phyloP scores from a whole-genome alignment of 2,888 invertebrate species.

The Ochlodes sylvanus region DNA sequence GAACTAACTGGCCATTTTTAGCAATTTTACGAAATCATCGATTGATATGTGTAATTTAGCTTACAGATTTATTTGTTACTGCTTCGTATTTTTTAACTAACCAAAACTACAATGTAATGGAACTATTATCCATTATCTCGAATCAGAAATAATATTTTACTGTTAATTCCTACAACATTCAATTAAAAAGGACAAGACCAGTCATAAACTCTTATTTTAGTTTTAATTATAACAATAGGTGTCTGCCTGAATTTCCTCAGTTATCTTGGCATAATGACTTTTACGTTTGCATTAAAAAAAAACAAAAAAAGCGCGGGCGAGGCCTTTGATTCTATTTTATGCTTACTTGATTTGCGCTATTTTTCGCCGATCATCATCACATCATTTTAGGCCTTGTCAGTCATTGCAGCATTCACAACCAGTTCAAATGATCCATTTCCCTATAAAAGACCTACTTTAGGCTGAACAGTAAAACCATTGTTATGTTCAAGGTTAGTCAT shows the following conservation, averaged over 20 bases:
- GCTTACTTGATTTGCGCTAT: background rate
- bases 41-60: too few species aligned
- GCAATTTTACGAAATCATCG: too few species aligned
- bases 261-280: background rate
- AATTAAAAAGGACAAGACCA: background rate
- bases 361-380: background rate
- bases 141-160: too few species aligned
- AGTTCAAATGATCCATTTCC: background rate
- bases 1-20: too few species aligned
- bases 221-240: background rate
- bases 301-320: background rate
- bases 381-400: background rate
- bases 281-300: background rate
- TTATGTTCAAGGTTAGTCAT: background rate
- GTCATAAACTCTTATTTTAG: background rate
- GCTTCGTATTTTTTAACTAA: too few species aligned
- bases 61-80: too few species aligned
- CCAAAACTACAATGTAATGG: too few species aligned
- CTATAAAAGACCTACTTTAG: background rate
- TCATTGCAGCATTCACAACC: background rate
- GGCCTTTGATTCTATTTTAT: background rate
- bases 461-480: slow-evolving; percentile 4
- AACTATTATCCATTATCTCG: too few species aligned
- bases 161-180: too few species aligned
- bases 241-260: background rate